Conservation (phyloP, 2,888 invertebrate species). For the Chrysodeixis includens region DNA sequence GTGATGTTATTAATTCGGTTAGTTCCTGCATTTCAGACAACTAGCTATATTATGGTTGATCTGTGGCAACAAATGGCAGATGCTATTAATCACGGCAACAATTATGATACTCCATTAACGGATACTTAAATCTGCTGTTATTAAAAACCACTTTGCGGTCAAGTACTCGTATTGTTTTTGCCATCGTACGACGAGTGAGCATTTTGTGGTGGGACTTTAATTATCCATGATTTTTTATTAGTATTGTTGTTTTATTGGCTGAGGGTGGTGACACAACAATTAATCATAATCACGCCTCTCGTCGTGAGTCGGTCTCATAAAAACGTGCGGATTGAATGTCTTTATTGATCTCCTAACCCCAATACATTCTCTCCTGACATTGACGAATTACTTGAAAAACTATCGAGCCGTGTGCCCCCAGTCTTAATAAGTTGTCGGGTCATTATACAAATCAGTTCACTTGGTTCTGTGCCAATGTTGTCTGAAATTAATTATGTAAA, state of each 20-base stretch:
- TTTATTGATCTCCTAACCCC: slow-evolving; percentile 60
- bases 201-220: slow-evolving; percentile 45
- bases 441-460: slow-evolving; percentile 50
- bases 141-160: slow-evolving; percentile 59
- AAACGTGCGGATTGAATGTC: slow-evolving; percentile 60
- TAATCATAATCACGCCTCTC: slow-evolving; percentile 63
- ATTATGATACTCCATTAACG: slow-evolving; percentile 36
- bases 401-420: slow-evolving; percentile 47
- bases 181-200: slow-evolving; percentile 20
- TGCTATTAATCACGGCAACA: slow-evolving; percentile 49
- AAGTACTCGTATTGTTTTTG: slow-evolving; percentile 49
- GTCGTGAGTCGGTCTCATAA: slow-evolving; percentile 56
- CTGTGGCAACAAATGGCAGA: slow-evolving; percentile 43
- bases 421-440: slow-evolving; percentile 58
- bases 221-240: slow-evolving; percentile 30
- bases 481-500: slow-evolving; percentile 38
- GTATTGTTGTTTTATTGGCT: slow-evolving; percentile 38
- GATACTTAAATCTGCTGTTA: slow-evolving; percentile 37
- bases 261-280: slow-evolving; percentile 55
- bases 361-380: slow-evolving; percentile 61
- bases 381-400: slow-evolving; percentile 64
- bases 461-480: slow-evolving; percentile 41
- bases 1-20: slow-evolving; percentile 58
- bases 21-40: slow-evolving; percentile 42
- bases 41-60: slow-evolving; percentile 39